Conservation (phyloP, 2,113 vertebrate genomes). For the Syrmaticus mikado region DNA sequence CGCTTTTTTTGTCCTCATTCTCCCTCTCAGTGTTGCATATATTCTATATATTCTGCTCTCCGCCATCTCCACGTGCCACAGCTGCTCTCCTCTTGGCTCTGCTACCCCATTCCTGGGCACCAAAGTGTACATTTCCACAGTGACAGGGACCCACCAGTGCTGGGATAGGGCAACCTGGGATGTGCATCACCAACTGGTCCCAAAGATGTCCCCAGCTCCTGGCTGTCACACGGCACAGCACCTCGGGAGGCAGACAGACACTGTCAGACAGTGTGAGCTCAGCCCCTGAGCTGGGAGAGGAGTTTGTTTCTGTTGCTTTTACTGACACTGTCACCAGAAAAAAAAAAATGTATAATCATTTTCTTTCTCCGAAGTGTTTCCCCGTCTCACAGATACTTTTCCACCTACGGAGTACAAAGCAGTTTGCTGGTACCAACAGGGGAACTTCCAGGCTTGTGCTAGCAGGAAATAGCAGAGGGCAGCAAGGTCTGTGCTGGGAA, state of each 20-base stretch:
- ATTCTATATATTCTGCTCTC: neutral
- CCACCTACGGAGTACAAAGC: slow-evolving; percentile 7
- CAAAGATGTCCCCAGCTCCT: neutral
- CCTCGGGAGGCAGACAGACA: neutral
- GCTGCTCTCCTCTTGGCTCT: fast-evolving
- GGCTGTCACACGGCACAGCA: neutral
- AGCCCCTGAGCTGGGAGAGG: fast-evolving
- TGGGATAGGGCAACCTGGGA: neutral
- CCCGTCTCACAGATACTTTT: neutral
- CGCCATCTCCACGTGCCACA: neutral
- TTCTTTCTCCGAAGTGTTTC: neutral
- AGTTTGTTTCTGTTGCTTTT: neutral
- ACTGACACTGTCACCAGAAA: neutral
- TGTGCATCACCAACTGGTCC: fast-evolving
- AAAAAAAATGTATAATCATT: fast-evolving
- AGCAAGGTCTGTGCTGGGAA: neutral
- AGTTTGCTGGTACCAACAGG: neutral
- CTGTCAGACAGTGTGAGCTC: neutral
- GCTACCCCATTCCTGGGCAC: neutral
- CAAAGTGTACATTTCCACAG: neutral
- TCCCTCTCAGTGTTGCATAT: neutral
- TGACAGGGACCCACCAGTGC: fast-evolving
- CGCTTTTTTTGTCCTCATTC: neutral
- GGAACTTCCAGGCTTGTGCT: neutral
- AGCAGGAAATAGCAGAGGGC: slow-evolving; percentile 45